These are phyloP conservation scores for Parapristionchus giblindavisi DNA, from an alignment of 2,888 invertebrate species.

Conservation along the genomic window DNA sequence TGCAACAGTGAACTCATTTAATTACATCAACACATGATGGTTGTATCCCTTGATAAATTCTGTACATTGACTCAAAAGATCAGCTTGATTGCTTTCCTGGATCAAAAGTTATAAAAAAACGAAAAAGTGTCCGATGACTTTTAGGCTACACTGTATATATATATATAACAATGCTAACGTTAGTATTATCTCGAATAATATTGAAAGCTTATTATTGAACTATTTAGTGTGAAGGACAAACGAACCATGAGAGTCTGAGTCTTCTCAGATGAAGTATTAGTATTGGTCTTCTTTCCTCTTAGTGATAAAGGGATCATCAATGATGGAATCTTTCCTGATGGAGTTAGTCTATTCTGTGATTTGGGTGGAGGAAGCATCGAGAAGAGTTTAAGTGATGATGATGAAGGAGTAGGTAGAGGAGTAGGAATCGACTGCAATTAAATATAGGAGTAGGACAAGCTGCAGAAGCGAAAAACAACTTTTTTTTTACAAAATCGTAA, in stretches of 20 bases:
- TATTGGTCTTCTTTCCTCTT: conserved; percentile 14
- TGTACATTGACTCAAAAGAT: no score
- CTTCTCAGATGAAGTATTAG: neutral
- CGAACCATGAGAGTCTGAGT: neutral
- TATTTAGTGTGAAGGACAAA: neutral
- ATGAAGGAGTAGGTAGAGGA: neutral
- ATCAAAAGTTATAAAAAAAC: neutral
- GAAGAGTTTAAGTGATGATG: conserved; percentile 23
- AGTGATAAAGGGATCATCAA: conserved; percentile 24
- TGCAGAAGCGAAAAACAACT: no score
- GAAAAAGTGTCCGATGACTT: neutral
- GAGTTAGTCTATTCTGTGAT: neutral
- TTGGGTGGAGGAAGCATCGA: conserved; percentile 36
- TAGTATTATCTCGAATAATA: neutral
- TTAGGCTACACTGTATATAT: neutral
- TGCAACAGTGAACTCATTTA: no score
- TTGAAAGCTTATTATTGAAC: no score
- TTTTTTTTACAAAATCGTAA: no score
- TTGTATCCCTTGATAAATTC: no score
- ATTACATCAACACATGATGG: no score
- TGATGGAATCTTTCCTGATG: neutral
- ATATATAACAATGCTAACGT: neutral
- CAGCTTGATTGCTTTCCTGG: neutral
- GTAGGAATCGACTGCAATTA: neutral
- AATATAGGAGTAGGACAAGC: no score